These are phyloP conservation scores for Beris morrisii DNA, from an alignment of 2,888 invertebrate species.

Conservation along the genomic window DNA sequence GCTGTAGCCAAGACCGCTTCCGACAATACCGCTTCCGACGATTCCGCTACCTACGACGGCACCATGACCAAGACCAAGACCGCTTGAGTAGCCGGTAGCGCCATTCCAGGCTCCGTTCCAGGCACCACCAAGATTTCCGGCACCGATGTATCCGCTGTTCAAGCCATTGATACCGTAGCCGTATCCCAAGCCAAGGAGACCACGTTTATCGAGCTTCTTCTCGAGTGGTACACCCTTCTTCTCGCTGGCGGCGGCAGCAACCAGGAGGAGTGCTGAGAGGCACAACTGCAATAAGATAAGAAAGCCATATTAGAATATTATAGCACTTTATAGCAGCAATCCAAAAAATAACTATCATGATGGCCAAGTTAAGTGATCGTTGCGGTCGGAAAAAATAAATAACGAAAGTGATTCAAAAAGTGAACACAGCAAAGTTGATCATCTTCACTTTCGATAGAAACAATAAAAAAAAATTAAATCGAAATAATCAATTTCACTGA, in stretches of 20 bases:
- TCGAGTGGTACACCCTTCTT: conserved; percentile 64
- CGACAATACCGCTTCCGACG: conserved; percentile 46
- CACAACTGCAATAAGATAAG: conserved; percentile 62
- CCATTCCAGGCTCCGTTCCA: conserved; percentile 52
- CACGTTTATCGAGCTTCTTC: conserved; percentile 82
- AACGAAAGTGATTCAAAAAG: no score
- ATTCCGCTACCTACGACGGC: conserved; percentile 45
- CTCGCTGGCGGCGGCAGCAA: conserved; percentile 63
- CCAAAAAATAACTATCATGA: no score
- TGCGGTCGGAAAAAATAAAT: no score
- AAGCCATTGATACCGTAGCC: conserved; percentile 77
- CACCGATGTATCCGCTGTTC: conserved; percentile 73
- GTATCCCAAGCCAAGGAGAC: conserved; percentile 76
- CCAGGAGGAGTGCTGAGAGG: conserved; percentile 74
- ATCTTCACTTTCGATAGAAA: no score
- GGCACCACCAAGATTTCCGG: conserved; percentile 61
- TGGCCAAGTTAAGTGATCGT: no score
- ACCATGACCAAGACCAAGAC: conserved; percentile 46
- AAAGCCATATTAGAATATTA: conserved; percentile 36
- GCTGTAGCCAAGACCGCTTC: conserved; percentile 44
- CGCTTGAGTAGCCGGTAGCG: conserved; percentile 51
- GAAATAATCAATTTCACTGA: no score
- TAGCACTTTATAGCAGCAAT: neutral
- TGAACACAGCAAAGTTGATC: no score
- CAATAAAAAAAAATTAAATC: no score